Evolutionary conservation across 2,888 invertebrate genomes (phyloP).

Genomic region (Argyresthia goedartella): DNA sequence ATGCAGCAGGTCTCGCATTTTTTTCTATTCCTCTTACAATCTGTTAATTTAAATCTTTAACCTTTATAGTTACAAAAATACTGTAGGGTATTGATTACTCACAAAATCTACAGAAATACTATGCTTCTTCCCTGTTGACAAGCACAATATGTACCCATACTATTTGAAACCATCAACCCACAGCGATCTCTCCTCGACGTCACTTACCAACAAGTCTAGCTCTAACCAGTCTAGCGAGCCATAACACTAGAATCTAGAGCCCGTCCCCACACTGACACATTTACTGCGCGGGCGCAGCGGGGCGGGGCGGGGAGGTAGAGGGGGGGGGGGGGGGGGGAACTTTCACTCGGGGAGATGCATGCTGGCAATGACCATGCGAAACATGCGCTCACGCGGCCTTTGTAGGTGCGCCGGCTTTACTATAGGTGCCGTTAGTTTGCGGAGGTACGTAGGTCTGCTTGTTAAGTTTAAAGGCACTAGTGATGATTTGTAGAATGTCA

Average conservation of each 20-base stretch:
- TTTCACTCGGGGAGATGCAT: constrained; percentile 38
- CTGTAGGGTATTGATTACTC: too few relatives aligned
- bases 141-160: neutral
- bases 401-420: neutral
- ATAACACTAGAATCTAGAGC: neutral
- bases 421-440: neutral
- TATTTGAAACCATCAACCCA: neutral
- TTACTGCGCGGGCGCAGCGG: constrained; percentile 14
- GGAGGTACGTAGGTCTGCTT: too few relatives aligned
- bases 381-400: neutral
- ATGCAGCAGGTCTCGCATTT: too few relatives aligned
- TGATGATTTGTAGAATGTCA: too few relatives aligned
- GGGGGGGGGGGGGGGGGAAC: constrained; percentile 23
- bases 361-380: constrained; percentile 48
- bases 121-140: too few relatives aligned
- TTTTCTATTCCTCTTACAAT: too few relatives aligned
- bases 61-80: too few relatives aligned
- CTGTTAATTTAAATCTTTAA: too few relatives aligned
- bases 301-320: constrained; percentile 9
- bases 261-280: constrained; percentile 17
- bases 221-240: too few relatives aligned
- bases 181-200: neutral
- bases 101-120: too few relatives aligned
- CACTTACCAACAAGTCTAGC: neutral
- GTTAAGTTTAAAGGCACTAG: too few relatives aligned